Evolutionary conservation across 2,797 vertebrate species (phyloP), one percentile per base, ranked within the genome.

Genomic region (Chloroceryle inda): DNA sequence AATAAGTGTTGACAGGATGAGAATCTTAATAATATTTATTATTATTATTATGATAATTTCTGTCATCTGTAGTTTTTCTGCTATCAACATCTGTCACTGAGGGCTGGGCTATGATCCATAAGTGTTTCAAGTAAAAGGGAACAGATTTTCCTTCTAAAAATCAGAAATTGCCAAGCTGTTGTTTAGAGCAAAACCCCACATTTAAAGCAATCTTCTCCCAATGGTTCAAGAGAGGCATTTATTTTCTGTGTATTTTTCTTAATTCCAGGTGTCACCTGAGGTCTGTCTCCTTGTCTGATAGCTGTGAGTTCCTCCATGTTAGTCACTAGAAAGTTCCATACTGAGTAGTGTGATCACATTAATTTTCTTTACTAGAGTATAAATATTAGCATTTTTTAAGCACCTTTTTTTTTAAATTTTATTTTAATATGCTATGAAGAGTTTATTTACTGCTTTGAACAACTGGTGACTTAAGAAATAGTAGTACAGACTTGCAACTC

Each of bases 121-220:
- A 88, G 71, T 50, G 45, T 88, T 91, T 92, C 58, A 83, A 72
- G 42, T 45, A 83, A 85, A 94, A 80, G 8, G 45, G 94, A 89
- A 62, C n/a, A 88, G 29, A 72, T 92, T 91, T 94, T 88, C 58
- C n/a, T 73, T 75, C 61, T 76, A 73, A 94, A 95, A 92, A 69
- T 88, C 47, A 94, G 87, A 86, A 91, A 88, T 52, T 68, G 9
- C 59, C 62, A 86, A 81, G 38, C 42, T 91, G 82, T 45, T 90
- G 14, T 89, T 92, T 94, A 58, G 29, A 85, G 17, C 26, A 80
- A 81, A 83, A 2, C 31, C 11, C 5, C 0, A 1, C 29, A 20
- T 88, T 95, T 95, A 84, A 91, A 86, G 29, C 59, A 83, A 68
- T 75, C 10, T 73, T 89, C 37, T 82, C 20, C n/a, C 68, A 72